Evolutionary conservation across 1,140 invertebrate species (phyloP), one percentile per base, ranked within the genome.

Genomic region (Solen grandis): DNA sequence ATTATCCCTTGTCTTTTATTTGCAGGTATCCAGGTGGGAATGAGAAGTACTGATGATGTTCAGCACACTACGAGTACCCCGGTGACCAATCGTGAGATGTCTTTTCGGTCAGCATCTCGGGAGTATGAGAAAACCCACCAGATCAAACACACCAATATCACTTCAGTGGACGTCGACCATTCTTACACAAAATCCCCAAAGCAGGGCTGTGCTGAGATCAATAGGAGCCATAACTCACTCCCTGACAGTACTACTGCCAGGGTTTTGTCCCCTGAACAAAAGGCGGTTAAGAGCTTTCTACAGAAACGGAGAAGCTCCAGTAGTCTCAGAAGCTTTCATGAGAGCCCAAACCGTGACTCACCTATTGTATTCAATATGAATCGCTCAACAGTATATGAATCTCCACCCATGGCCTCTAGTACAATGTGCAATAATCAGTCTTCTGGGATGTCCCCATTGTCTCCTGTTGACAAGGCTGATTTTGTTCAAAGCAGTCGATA

Each of bases 61-160:
- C 75, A 38, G 14, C 75, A 78, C 5, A 78, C 75, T 5, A 78
- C 75, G 5, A 78, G 75, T 31, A 78, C 75, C 8, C 75, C 75
- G 33, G 75, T 78, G 16, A 78, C 75, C 16, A 36, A 65, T 5
- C 35, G 75, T 10, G 75, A 78, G 35, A 60, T 78, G 4, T 78
- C 75, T 10, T 78, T 78, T 36, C 33, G 54, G 27, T 78, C 65
- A 29, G 63, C 75, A 1, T 69, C 75, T 1, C 68, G 52, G 46
- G 14, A 60, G 22, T 78, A 78, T 60, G 52, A 66, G 35, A 22
- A 38, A 33, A 69, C 65, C 0, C 63, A 59, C 10, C 54, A 69
- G 36, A 66, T 78, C 16, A 22, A 29, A 1, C 75, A 78, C 54
- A 78, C 75, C 1, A 78, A 78, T 50, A 27, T 78, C 4, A 69